Conservation (phyloP, 2,113 vertebrate genomes). For the Lasiurus cinereus region DNA sequence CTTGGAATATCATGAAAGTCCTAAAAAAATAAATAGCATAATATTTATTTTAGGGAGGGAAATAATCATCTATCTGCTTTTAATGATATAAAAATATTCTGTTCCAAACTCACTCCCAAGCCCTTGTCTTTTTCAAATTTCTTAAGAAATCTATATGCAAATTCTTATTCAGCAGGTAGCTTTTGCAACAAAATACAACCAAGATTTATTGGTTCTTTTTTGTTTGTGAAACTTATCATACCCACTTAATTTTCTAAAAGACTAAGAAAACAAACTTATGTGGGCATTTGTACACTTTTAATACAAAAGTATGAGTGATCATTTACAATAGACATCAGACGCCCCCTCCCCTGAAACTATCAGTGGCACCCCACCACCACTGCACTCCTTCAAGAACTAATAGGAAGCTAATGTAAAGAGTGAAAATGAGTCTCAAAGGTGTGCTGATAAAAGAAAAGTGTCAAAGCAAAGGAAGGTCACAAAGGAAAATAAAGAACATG, state of each 20-base stretch:
- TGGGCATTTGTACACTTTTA: not conserved
- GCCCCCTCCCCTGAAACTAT: not conserved
- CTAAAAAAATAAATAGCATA: slow-evolving; percentile 45
- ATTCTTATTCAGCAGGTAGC: slow-evolving; percentile 43
- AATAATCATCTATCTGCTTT: slow-evolving; percentile 50
- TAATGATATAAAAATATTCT: slow-evolving; percentile 28
- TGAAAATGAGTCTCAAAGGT: not conserved
- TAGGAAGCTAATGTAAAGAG: not conserved
- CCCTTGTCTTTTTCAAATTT: slow-evolving; percentile 58
- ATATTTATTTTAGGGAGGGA: not conserved
- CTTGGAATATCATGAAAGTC: slow-evolving; percentile 24
- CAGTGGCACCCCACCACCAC: not conserved
- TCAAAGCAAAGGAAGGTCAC: not conserved
- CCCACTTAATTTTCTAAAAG: slow-evolving; percentile 25
- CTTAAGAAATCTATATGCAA: slow-evolving; percentile 64
- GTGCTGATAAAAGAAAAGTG: not conserved
- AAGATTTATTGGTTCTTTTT: slow-evolving; percentile 63
- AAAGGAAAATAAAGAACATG: not conserved
- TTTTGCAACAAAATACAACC: slow-evolving; percentile 45
- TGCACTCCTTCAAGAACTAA: not conserved
- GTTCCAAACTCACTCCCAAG: slow-evolving; percentile 7
- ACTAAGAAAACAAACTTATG: not conserved
- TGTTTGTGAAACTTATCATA: slow-evolving; percentile 44
- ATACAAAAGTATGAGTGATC: not conserved
- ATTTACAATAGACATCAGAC: not conserved